Evolutionary conservation across 2,113 vertebrate species (phyloP), one percentile per base, ranked within the genome.

Genomic region (Scophthalmus maximus): DNA sequence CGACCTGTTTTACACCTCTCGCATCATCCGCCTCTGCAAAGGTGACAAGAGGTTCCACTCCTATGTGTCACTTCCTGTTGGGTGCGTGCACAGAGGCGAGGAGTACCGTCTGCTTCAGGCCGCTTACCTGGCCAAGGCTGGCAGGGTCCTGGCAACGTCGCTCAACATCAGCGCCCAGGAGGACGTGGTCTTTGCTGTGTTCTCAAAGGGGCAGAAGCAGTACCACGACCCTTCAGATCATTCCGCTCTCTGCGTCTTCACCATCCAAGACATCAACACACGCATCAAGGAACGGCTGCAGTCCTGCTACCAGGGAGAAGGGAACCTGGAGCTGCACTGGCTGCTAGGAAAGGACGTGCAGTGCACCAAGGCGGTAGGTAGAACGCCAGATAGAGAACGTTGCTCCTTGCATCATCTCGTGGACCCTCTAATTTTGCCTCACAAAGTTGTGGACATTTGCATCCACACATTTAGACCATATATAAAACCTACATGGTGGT

Each of bases 21-120:
- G 96, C 58, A 95, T 99, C 0, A 96, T 98, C 44, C 95, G 97
- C 0, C 96, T 99, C 73, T 99, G 97, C 93, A 97, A 97, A 87
- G 95, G 96, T 0, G 97, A 99, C 90, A 95, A 95, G 81, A 99
- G 98, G 88, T 99, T 99, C 91, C 97, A 99, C 87, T 99, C 97
- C 0, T 99, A 99, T 0, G 97, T 98, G 79, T 98, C 97, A 0
- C 92, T 99, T 69, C 97, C 97, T 17, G 93, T 99, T 1, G 97
- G 97, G 62, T 99, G 97, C 20, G 67, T 95, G 8, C 93, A 89
- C 61, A 93, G 92, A 0, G 95, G 96, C 8, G 93, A 94, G 6
- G 97, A 98, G 75, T 99, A 97, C 83, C 96, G 95, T 3, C 96
- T 99, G 50, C 93, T 99, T 71, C 97, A 99, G 89, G 96, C 96